Evolutionary conservation across 2,888 invertebrate genomes (phyloP), one percentile per base, ranked within the genome.

Genomic region (Nineta flava): DNA sequence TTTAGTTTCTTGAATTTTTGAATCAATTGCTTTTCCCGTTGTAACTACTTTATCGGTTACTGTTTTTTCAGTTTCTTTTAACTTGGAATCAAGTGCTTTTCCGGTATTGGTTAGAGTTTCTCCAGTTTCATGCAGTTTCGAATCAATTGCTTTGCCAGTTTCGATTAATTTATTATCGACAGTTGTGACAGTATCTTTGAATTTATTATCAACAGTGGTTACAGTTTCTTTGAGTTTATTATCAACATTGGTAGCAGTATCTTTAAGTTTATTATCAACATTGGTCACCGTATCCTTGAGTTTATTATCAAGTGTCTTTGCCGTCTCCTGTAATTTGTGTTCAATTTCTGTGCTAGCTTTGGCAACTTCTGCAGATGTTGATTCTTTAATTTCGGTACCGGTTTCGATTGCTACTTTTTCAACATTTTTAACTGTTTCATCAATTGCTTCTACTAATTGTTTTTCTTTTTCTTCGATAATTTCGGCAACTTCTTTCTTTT

Each of bases 401-500:
- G 74, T 70, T 34, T 75, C 74, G 42, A 69, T 59, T 4, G 77
- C 78, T 46, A 72, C 61, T 54, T 70, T 66, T 55, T 71, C 70
- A 6, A 70, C 68, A 53, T 73, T 78, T 63, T 74, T 72, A 52
- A 75, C 74, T 61, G 80, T 77, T 44, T 77, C 78, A 57, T 79
- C 77, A 10, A 77, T 73, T 49, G 77, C 67, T 54, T 79, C 74
- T 46, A 76, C 74, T 0, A 77, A 77, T 52, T 75, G 74, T 50
- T 72, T 64, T 6, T 67, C 77, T 62, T 77, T 79, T 62, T 82
- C 81, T 31, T 70, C 63, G 2, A 77, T 78, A 53, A 79, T 63
- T 58, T 79, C 75, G 54, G 75, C 77, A 1, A 73, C 78, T 60
- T 83, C 83, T 61, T 79, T 80, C 74, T 83, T 83, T 70, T 82